Evolutionary conservation across 2,888 invertebrate species (phyloP).

Genomic region (Taphrorychus bicolor): DNA sequence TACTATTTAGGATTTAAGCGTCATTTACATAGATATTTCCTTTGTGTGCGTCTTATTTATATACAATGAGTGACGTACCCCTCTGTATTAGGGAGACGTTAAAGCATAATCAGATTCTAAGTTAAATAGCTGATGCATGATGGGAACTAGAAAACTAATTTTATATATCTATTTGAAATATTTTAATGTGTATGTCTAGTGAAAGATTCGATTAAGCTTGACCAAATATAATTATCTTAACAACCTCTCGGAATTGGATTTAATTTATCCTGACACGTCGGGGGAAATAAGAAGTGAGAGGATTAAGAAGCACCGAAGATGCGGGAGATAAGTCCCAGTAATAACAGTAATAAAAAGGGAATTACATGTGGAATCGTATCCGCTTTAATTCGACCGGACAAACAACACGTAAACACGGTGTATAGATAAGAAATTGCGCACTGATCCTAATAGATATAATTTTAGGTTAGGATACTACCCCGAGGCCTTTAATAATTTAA

Average conservation of each 20-base stretch:
- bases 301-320: slow-evolving; percentile 31
- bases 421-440: background rate
- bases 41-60: slow-evolving; percentile 13
- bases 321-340: slow-evolving; percentile 27
- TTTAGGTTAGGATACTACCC: background rate
- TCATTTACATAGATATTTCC: slow-evolving; percentile 2
- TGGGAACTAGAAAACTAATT: background rate
- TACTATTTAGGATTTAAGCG: slow-evolving; percentile 10
- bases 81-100: slow-evolving; percentile 1
- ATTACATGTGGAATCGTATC: slow-evolving; percentile 27
- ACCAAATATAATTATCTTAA: slow-evolving; percentile 24
- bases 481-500: background rate
- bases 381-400: slow-evolving; percentile 23
- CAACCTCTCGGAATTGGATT: slow-evolving; percentile 24
- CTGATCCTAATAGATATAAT: background rate
- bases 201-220: slow-evolving; percentile 8
- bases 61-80: slow-evolving; percentile 12
- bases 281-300: slow-evolving; percentile 27
- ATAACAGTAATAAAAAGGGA: slow-evolving; percentile 32
- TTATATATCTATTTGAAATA: no score
- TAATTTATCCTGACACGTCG: slow-evolving; percentile 30
- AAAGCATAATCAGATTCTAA: slow-evolving; percentile 3
- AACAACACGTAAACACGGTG: background rate
- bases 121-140: slow-evolving; percentile 9
- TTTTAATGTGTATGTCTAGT: no score